A percentile compares a stretch with the other conserved stretches of the same genome.
Conservation (phyloP, 2,113 vertebrate genomes). For the Thunnus thynnus region DNA sequence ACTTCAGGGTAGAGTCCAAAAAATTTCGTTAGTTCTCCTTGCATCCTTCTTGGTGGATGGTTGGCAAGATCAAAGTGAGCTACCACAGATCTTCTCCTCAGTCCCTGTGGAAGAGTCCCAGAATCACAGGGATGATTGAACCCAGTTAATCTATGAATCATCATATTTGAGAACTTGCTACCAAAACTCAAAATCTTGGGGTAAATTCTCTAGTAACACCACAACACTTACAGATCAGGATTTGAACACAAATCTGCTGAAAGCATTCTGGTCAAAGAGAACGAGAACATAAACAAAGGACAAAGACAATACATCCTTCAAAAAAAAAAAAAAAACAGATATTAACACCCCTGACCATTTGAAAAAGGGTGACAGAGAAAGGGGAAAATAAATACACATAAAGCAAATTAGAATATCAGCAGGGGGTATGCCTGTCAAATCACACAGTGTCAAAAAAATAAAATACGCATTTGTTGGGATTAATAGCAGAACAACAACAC, state of each 20-base stretch:
- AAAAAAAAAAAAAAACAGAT: conserved; percentile 47
- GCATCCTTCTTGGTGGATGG: conserved; percentile 27
- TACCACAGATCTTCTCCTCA: conserved; percentile 16
- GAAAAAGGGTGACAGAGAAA: conserved; percentile 29
- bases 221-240: conserved; percentile 25
- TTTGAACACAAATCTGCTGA: conserved; percentile 35
- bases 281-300: conserved; percentile 1
- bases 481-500: conserved; percentile 51
- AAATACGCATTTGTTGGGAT: conserved; percentile 46
- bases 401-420: conserved; percentile 59
- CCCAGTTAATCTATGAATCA: conserved; percentile 35
- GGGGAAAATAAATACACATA: conserved; percentile 71
- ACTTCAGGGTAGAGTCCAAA: conserved; percentile 32
- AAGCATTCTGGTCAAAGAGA: conserved; percentile 20
- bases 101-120: conserved; percentile 12
- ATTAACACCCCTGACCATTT: conserved; percentile 39
- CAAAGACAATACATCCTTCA: conserved; percentile 19
- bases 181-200: conserved; percentile 23
- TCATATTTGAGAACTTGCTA: conserved; percentile 28
- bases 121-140: conserved; percentile 7
- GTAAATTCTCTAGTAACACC: conserved; percentile 21
- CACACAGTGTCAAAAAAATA: conserved; percentile 61
- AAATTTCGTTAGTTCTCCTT: conserved; percentile 23
- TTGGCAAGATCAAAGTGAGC: conserved; percentile 32
- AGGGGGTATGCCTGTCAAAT: conserved; percentile 66